A percentile compares a stretch with the other conserved stretches of the same genome.
Conservation (phyloP, 2,797 vertebrate species). For the Xenops minutus region DNA sequence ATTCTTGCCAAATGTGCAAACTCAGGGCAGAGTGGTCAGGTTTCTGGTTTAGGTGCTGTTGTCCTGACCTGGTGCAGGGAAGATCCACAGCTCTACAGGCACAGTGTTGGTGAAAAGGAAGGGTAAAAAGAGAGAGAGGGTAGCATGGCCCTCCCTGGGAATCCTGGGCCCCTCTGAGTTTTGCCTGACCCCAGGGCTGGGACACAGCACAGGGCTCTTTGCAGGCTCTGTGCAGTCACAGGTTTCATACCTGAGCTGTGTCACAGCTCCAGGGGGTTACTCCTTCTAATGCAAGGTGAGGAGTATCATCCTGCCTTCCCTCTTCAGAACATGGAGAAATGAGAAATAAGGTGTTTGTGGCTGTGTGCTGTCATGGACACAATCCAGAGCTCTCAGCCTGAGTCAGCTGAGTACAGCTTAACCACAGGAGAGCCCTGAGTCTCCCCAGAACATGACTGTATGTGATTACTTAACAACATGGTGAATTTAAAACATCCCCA, state of each 20-base stretch:
- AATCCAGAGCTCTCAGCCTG: neutral
- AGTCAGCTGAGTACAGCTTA: neutral
- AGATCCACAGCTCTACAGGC: neutral
- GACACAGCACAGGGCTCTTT: neutral
- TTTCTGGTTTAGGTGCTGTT: neutral
- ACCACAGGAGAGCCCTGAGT: neutral
- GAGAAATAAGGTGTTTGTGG: neutral
- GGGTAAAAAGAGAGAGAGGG: accelerated
- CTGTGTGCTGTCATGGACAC: neutral
- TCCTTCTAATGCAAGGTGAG: neutral
- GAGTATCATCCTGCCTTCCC: neutral
- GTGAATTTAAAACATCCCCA: neutral
- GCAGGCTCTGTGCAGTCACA: neutral
- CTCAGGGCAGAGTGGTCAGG: neutral
- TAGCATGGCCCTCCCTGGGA: neutral
- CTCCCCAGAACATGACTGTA: neutral
- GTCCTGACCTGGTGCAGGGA: neutral
- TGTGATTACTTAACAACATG: neutral
- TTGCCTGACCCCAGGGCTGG: neutral
- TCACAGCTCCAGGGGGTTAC: neutral
- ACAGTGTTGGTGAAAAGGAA: neutral
- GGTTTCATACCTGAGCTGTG: neutral
- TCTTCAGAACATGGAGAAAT: neutral
- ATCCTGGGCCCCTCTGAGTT: neutral
- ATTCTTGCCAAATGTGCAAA: neutral